Conservation (phyloP, 2,113 vertebrate genomes). For the Oncorhynchus tshawytscha region DNA sequence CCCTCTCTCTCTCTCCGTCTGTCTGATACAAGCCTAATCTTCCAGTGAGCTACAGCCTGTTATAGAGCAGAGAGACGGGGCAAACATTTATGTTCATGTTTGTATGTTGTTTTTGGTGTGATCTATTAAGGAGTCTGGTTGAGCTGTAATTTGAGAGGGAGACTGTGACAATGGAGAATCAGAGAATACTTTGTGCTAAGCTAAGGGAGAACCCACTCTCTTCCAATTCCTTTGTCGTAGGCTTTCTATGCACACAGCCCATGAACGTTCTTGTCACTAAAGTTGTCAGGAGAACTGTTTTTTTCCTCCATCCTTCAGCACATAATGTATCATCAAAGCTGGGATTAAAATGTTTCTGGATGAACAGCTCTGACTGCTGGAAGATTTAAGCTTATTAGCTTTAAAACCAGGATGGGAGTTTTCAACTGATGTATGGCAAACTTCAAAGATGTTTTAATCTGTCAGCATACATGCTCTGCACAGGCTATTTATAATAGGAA, state of each 20-base stretch:
- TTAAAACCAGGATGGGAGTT: constrained; percentile 70
- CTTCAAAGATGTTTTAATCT: constrained; percentile 80
- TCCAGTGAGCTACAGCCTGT: constrained; percentile 52
- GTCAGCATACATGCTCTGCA: constrained; percentile 65
- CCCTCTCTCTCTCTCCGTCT: background rate
- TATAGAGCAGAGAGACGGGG: constrained; percentile 57
- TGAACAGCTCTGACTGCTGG: constrained; percentile 62
- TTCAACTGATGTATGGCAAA: constrained; percentile 70
- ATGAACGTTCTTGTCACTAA: constrained; percentile 49
- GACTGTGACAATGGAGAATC: constrained; percentile 17
- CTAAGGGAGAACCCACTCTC: background rate
- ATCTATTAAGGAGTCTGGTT: constrained; percentile 19
- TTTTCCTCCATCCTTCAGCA: constrained; percentile 49
- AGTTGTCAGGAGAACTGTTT: constrained; percentile 57
- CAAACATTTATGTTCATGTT: constrained; percentile 59
- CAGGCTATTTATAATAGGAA: constrained; percentile 62
- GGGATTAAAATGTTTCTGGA: constrained; percentile 68
- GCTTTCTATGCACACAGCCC: constrained; percentile 38
- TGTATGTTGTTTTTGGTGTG: constrained; percentile 26
- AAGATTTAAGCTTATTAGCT: constrained; percentile 78
- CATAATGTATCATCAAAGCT: constrained; percentile 74
- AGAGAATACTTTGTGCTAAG: background rate
- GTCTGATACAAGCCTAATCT: constrained; percentile 51
- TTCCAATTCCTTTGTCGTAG: constrained; percentile 26
- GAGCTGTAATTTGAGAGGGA: background rate